phyloP scores from a whole-genome alignment of 2,113 vertebrate genomes.

The Oncorhynchus mykiss region DNA sequence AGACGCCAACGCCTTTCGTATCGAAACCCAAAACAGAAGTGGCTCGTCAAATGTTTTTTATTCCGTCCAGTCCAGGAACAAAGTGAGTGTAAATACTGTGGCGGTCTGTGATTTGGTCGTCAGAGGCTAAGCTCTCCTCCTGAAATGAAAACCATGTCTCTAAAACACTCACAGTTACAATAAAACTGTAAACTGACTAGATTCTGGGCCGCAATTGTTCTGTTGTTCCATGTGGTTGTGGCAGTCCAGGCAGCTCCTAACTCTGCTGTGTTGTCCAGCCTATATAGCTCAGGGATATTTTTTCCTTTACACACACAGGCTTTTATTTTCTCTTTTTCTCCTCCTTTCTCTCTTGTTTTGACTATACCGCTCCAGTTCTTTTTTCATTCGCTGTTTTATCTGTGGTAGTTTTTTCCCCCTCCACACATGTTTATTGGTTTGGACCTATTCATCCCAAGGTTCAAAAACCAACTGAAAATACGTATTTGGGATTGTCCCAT shows the following conservation, averaged over 20 bases:
- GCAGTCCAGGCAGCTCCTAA: conserved; percentile 43
- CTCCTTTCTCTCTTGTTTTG: conserved; percentile 28
- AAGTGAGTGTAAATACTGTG: conserved; percentile 50
- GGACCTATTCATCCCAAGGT: background rate
- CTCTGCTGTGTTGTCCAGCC: conserved; percentile 27
- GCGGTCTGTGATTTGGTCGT: conserved; percentile 55
- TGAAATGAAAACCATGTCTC: conserved; percentile 64
- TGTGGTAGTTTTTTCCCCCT: background rate
- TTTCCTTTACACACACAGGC: conserved; percentile 1
- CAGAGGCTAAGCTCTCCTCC: conserved; percentile 28
- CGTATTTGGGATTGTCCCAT: background rate
- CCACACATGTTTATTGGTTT: too few species aligned
- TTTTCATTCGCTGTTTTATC: background rate
- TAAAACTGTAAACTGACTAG: conserved; percentile 66
- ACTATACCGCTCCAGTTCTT: conserved; percentile 29
- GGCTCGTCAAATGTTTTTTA: conserved; percentile 58
- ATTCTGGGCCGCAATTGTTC: conserved; percentile 62
- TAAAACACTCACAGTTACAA: conserved; percentile 65
- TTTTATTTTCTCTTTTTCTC: conserved; percentile 18
- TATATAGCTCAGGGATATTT: conserved; percentile 13
- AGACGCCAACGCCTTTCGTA: conserved; percentile 28
- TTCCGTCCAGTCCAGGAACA: conserved; percentile 60
- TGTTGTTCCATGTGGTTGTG: conserved; percentile 59
- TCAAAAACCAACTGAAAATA: background rate
- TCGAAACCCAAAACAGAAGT: conserved; percentile 63